Conservation (phyloP, 2,888 invertebrate genomes). For the Lasioglossum pauxillum region DNA sequence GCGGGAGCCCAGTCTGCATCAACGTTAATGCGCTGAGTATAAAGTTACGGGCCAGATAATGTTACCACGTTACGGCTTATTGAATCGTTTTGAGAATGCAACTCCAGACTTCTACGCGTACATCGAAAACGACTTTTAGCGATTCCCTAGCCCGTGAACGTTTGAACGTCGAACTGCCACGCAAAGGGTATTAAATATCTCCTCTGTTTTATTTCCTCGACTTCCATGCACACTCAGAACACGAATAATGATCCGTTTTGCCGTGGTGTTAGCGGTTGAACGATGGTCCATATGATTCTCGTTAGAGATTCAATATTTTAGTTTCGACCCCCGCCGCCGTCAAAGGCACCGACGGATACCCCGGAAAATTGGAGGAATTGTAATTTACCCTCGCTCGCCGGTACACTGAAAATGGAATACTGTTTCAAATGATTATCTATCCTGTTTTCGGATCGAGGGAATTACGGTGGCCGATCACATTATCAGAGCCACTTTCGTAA, state of each 20-base stretch:
- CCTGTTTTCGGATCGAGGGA: neutral
- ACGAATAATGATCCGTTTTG: neutral
- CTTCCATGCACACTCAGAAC: too few relatives aligned
- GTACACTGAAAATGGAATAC: neutral
- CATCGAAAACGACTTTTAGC: neutral
- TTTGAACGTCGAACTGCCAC: too few relatives aligned
- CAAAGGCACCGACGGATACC: neutral
- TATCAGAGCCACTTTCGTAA: too few relatives aligned
- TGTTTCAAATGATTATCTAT: neutral
- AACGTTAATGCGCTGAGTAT: slow-evolving; percentile 27
- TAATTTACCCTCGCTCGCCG: neutral
- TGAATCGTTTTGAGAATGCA: slow-evolving; percentile 13
- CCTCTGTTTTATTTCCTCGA: neutral
- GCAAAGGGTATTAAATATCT: neutral
- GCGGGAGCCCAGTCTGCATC: neutral
- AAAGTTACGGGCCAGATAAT: slow-evolving; percentile 19
- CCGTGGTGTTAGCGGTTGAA: neutral
- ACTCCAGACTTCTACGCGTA: neutral
- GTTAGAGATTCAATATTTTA: slow-evolving; percentile 10
- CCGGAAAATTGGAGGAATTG: neutral
- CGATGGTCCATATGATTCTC: neutral
- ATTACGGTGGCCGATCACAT: too few relatives aligned
- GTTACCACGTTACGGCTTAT: neutral
- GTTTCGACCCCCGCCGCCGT: neutral
- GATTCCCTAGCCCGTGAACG: neutral